Evolutionary conservation across 2,888 invertebrate species (phyloP).

Genomic region (Platycheirus rosarum): DNA sequence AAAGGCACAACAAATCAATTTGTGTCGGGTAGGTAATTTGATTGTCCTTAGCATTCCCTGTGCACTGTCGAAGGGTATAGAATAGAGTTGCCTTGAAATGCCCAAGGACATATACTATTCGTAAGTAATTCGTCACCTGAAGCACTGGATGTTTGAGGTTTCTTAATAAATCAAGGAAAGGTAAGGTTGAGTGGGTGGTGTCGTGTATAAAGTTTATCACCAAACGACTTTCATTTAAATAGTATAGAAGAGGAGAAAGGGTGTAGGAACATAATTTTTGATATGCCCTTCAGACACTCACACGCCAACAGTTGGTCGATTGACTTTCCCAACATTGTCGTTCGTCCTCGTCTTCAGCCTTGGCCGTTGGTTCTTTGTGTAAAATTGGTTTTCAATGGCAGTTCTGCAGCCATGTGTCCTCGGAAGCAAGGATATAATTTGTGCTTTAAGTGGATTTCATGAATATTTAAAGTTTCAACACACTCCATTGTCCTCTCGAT

Average conservation of each 20-base stretch:
- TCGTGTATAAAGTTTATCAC: conserved; percentile 9
- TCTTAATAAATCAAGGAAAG: conserved; percentile 20
- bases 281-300: conserved; percentile 47
- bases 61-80: too few species aligned
- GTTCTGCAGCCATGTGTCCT: background rate
- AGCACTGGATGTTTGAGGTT: conserved; percentile 27
- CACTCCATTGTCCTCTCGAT: conserved; percentile 24
- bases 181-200: conserved; percentile 3
- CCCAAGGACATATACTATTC: conserved; percentile 47
- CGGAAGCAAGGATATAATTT: background rate
- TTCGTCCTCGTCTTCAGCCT: conserved; percentile 16
- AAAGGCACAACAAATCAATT: conserved; percentile 52
- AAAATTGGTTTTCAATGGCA: conserved; percentile 5
- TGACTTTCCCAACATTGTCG: background rate
- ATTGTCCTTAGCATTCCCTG: conserved; percentile 40
- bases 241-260: background rate
- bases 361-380: conserved; percentile 27
- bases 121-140: conserved; percentile 62
- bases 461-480: conserved; percentile 61
- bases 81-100: conserved; percentile 27
- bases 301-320: conserved; percentile 58
- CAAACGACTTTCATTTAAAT: conserved; percentile 28
- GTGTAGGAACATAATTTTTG: conserved; percentile 29
- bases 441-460: conserved; percentile 57
- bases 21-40: conserved; percentile 28